Percentiles rank a stretch among this genome's conserved stretches.
Evolutionary conservation across 2,797 vertebrate genomes (phyloP).

Genomic region (Yasuhikotakia modesta): DNA sequence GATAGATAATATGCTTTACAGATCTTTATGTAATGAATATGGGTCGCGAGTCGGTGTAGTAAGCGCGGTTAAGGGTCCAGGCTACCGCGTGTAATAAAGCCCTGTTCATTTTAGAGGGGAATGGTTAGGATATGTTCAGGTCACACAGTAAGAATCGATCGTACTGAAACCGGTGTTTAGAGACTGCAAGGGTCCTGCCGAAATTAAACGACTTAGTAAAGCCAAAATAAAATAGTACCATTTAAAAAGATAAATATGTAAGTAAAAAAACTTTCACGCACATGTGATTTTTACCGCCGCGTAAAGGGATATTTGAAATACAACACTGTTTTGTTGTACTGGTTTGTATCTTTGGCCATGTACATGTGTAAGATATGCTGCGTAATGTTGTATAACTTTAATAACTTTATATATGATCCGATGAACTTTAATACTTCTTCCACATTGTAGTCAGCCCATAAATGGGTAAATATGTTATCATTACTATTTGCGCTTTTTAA

Average conservation of each 20-base stretch:
- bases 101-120: not conserved
- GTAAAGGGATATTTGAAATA: not conserved
- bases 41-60: constrained; percentile 21
- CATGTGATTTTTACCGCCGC: not conserved
- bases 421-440: not conserved
- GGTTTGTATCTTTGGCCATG: too few species aligned
- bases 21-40: constrained; percentile 21
- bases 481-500: not conserved
- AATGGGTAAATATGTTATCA: constrained; percentile 1
- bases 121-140: constrained; percentile 9
- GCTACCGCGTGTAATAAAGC: not conserved
- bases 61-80: constrained; percentile 3
- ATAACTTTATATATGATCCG: not conserved
- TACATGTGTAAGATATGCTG: too few species aligned
- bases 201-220: not conserved
- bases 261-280: not conserved
- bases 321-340: too few species aligned
- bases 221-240: not conserved
- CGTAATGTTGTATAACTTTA: not conserved
- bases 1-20: not conserved
- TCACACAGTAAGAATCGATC: constrained; percentile 4
- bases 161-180: not conserved
- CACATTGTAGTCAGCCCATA: not conserved
- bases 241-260: not conserved
- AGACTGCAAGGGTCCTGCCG: not conserved